phyloP scores from a whole-genome alignment of 2,888 invertebrate genomes.

The Lasioglossum figueresi region DNA sequence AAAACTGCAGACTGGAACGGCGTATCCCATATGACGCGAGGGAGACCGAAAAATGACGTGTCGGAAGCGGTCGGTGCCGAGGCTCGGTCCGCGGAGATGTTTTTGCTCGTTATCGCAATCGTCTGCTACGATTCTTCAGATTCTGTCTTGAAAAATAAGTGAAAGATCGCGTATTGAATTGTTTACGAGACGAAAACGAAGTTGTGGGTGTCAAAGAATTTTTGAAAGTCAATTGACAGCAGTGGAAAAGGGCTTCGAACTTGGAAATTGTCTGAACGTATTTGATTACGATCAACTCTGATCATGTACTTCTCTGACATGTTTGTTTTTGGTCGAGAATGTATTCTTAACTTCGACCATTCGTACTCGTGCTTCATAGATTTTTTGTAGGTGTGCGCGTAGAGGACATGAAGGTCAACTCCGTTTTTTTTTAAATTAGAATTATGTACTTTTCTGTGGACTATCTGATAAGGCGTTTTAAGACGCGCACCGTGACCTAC shows the following conservation, averaged over 20 bases:
- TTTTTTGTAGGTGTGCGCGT: too few species aligned
- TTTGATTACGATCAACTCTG: too few species aligned
- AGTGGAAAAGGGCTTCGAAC: background rate
- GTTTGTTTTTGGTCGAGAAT: background rate
- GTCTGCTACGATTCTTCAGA: background rate
- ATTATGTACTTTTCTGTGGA: too few species aligned
- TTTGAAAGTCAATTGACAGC: background rate
- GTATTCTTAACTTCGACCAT: background rate
- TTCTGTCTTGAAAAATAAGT: background rate
- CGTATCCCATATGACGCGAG: slow-evolving; percentile 19
- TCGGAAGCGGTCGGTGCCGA: background rate
- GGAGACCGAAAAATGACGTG: slow-evolving; percentile 9
- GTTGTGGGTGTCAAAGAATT: background rate
- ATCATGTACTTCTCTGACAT: background rate
- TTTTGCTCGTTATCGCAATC: background rate
- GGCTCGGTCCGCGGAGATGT: slow-evolving; percentile 21
- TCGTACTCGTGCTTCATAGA: background rate
- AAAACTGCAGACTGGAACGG: slow-evolving; percentile 25
- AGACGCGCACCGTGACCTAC: too few species aligned
- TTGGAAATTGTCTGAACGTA: background rate
- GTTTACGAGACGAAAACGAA: background rate
- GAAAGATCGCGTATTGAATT: background rate
- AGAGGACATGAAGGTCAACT: too few species aligned
- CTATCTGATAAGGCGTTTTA: too few species aligned
- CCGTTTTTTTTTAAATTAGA: too few species aligned